phyloP scores from a whole-genome alignment of 2,113 vertebrate species.

The Heliornis fulica region DNA sequence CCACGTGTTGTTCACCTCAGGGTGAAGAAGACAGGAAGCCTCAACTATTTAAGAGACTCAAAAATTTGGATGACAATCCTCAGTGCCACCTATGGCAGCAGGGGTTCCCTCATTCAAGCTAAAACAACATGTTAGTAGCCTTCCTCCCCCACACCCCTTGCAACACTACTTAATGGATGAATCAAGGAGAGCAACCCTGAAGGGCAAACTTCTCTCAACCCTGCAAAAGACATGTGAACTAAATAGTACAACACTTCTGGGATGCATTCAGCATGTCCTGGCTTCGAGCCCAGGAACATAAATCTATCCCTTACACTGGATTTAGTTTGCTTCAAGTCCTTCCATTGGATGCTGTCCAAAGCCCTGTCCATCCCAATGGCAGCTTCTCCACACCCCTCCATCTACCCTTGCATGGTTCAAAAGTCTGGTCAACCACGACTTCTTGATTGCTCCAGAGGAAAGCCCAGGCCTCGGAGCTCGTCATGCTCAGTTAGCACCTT shows the following conservation, averaged over 20 bases:
- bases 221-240: slow-evolving; percentile 27
- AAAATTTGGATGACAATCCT: not conserved
- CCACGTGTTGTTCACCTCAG: not conserved
- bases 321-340: slow-evolving; percentile 28
- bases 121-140: not conserved
- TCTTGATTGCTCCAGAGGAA: not conserved
- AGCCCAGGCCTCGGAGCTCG: not conserved
- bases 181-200: slow-evolving; percentile 35
- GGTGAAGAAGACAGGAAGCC: not conserved
- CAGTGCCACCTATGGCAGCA: not conserved
- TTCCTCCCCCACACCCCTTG: accelerated
- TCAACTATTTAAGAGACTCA: not conserved
- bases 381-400: not conserved
- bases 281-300: slow-evolving; percentile 14
- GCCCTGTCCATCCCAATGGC: not conserved
- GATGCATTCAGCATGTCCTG: slow-evolving; percentile 47
- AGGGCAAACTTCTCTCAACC: slow-evolving; percentile 42
- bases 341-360: slow-evolving; percentile 21
- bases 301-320: not conserved
- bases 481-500: not conserved
- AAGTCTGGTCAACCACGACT: not conserved
- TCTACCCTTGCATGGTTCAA: not conserved
- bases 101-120: slow-evolving; percentile 25
- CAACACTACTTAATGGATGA: not conserved
- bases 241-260: slow-evolving; percentile 45